Evolutionary conservation across 1,140 invertebrate species (phyloP).

Genomic region (Drosophila littoralis): DNA sequence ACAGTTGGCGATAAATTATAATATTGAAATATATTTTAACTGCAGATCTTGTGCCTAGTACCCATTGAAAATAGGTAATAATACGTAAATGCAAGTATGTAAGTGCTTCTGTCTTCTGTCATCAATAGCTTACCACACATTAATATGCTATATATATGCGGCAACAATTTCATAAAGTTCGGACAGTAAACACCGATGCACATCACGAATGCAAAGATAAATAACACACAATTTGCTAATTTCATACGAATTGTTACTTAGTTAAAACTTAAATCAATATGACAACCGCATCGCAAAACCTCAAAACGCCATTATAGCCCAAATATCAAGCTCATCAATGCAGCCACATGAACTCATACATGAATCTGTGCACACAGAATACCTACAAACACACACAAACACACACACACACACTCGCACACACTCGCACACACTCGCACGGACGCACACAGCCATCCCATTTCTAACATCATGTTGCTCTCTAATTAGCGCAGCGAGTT

Average conservation of each 20-base stretch:
- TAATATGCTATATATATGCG: too few species aligned
- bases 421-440: not conserved
- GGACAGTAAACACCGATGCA: too few species aligned
- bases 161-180: too few species aligned
- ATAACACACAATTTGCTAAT: not conserved
- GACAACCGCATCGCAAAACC: conserved; percentile 24
- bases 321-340: conserved; percentile 31
- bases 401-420: not conserved
- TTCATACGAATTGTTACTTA: conserved; percentile 3
- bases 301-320: conserved; percentile 16
- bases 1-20: too few species aligned
- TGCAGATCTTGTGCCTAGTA: too few species aligned
- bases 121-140: too few species aligned
- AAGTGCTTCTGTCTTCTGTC: too few species aligned
- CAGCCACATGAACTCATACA: conserved; percentile 17
- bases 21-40: too few species aligned
- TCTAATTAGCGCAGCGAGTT: conserved; percentile 52
- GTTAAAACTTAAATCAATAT: conserved; percentile 10
- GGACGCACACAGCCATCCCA: not conserved
- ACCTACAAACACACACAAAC: not conserved
- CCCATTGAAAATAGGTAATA: too few species aligned
- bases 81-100: too few species aligned
- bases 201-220: not conserved
- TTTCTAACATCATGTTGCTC: not conserved
- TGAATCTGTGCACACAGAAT: conserved; percentile 4